Percentiles rank a stretch among this genome's conserved stretches.
These are phyloP conservation scores for Amphiprion ocellaris DNA, from an alignment of 2,113 vertebrate genomes.

Conservation along the genomic window DNA sequence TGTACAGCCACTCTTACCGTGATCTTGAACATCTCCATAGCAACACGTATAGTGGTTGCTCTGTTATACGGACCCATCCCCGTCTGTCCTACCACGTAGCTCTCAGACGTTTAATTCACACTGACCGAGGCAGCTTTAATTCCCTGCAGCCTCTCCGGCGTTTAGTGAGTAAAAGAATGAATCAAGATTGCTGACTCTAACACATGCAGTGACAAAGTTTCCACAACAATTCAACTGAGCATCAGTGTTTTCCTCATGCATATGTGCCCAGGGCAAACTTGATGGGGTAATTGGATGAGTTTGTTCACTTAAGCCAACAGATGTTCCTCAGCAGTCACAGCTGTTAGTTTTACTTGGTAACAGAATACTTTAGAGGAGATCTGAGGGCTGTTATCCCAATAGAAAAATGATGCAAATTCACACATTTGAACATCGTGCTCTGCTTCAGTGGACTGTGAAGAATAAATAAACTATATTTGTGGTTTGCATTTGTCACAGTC, in stretches of 20 bases:
- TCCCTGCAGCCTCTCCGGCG: conserved; percentile 18
- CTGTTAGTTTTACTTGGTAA: conserved; percentile 54
- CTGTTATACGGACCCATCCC: conserved; percentile 19
- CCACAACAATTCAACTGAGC: conserved; percentile 21
- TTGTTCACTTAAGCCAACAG: conserved; percentile 51
- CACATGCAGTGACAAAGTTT: conserved; percentile 26
- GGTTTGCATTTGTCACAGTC: conserved; percentile 15
- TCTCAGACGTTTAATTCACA: conserved; percentile 14
- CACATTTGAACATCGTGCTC: conserved; percentile 17
- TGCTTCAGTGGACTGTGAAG: conserved; percentile 31
- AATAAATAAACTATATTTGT: conserved; percentile 17
- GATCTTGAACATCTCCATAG: conserved; percentile 65
- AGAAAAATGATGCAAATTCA: conserved; percentile 18
- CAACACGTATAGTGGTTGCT: conserved; percentile 50
- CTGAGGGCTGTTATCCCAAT: conserved; percentile 25
- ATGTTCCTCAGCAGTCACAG: conserved; percentile 59
- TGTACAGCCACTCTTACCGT: conserved; percentile 65
- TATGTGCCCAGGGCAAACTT: conserved; percentile 25
- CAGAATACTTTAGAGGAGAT: conserved; percentile 37
- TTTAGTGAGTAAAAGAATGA: conserved; percentile 21
- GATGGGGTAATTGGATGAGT: conserved; percentile 52
- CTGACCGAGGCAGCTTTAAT: conserved; percentile 7
- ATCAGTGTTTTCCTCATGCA: conserved; percentile 25
- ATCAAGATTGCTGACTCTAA: background rate
- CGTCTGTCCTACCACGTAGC: background rate